Conservation (phyloP, 2,797 vertebrate species). For the Leucoraja ocellata region DNA sequence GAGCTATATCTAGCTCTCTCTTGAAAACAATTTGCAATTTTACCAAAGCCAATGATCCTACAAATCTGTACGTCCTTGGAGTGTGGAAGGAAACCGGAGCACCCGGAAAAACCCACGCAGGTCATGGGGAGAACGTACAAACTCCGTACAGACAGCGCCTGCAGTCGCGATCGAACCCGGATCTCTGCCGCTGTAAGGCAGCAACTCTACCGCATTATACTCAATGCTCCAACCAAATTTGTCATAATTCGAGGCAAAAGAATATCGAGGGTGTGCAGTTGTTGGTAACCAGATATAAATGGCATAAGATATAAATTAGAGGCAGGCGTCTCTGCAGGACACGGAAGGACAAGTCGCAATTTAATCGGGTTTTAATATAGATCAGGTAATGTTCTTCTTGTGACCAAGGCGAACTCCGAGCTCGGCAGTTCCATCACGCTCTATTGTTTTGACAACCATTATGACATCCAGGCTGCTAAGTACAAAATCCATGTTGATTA, state of each 20-base stretch:
- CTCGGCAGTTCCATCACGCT: not conserved
- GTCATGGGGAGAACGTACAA: too few species aligned
- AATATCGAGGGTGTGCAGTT: not conserved
- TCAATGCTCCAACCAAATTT: too few species aligned
- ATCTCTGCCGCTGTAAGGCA: too few species aligned
- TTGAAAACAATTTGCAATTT: too few species aligned
- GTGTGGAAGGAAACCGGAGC: too few species aligned
- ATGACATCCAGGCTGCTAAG: slow-evolving; percentile 48
- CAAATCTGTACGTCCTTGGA: too few species aligned
- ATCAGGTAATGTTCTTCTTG: not conserved
- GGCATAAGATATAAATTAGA: not conserved
- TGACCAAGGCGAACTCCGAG: not conserved
- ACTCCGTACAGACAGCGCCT: too few species aligned
- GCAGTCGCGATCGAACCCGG: too few species aligned
- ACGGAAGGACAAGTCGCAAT: not conserved
- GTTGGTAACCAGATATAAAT: not conserved
- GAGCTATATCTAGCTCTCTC: too few species aligned
- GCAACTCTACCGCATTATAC: too few species aligned
- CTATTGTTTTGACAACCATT: slow-evolving; percentile 47
- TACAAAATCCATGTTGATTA: slow-evolving; percentile 57
- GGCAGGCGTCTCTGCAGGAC: not conserved
- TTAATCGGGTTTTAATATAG: not conserved
- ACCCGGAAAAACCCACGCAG: too few species aligned
- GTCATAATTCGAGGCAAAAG: not conserved
- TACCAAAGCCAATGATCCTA: too few species aligned